phyloP scores from a whole-genome alignment of 30 jellyfish, hydroid and myxozoan species.

The Cassiopea xamachana region DNA sequence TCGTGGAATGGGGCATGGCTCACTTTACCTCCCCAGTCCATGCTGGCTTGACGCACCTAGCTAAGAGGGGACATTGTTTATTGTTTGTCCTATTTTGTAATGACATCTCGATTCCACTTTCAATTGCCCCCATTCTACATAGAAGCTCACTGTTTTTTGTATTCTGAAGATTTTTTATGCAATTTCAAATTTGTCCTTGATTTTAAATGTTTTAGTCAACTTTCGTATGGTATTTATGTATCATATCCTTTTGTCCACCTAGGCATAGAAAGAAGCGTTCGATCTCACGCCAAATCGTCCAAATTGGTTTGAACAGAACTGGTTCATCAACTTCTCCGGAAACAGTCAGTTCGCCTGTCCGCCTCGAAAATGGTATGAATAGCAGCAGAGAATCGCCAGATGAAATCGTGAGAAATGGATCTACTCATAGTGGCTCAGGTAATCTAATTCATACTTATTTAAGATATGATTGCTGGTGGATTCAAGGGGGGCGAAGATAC shows the following conservation, averaged over 20 bases:
- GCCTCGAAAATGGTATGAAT: constrained; percentile 72
- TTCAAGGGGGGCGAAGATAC: no score
- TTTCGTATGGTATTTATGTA: neutral
- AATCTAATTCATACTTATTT: neutral
- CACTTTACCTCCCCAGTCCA: no score
- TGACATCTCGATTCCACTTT: no score
- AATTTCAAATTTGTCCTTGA: neutral
- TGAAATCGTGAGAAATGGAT: constrained; percentile 54
- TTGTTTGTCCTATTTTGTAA: no score
- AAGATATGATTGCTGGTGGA: no score
- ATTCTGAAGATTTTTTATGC: neutral
- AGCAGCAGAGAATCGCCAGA: constrained; percentile 71
- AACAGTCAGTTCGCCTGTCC: constrained; percentile 30
- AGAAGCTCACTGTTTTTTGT: no score
- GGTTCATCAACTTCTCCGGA: constrained; percentile 75
- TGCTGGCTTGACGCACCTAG: no score
- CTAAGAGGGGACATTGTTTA: no score
- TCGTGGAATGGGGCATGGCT: no score
- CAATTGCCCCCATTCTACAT: no score
- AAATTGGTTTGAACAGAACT: constrained; percentile 59
- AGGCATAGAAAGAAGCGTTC: constrained; percentile 56
- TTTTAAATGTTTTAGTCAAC: neutral
- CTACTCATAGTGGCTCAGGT: constrained; percentile 43
- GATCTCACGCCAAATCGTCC: constrained; percentile 36
- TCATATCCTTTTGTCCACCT: neutral